Evolutionary conservation across 2,888 invertebrate genomes (phyloP).

Genomic region (Eristalinus sepulchralis): DNA sequence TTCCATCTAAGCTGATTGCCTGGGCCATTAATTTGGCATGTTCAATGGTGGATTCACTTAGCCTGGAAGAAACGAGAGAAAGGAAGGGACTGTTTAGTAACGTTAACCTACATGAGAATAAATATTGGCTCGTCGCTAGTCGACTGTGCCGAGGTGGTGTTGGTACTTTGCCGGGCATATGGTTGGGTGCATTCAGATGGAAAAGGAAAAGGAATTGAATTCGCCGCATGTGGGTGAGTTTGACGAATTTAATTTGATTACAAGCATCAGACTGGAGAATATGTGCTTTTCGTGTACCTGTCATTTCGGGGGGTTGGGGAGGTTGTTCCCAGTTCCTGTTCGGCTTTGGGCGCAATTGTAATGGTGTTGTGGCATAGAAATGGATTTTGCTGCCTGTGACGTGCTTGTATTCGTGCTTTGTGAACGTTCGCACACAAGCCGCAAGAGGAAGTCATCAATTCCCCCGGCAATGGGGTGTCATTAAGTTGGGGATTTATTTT

Average conservation of each 20-base stretch:
- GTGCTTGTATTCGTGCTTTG: not conserved
- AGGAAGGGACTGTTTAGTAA: conserved; percentile 41
- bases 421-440: conserved; percentile 3
- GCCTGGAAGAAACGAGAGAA: conserved; percentile 69
- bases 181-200: conserved; percentile 13
- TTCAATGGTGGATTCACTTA: conserved; percentile 77
- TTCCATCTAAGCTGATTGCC: conserved; percentile 76
- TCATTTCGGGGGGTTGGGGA: conserved; percentile 1
- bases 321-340: not conserved
- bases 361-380: conserved; percentile 12
- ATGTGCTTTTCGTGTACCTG: conserved; percentile 55
- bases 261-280: conserved; percentile 33
- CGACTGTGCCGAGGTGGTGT: not conserved
- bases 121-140: conserved; percentile 52
- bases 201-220: conserved; percentile 22
- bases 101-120: conserved; percentile 52
- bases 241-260: conserved; percentile 56
- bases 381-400: not conserved
- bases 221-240: conserved; percentile 17
- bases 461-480: conserved; percentile 36
- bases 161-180: not conserved
- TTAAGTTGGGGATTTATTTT: conserved; percentile 51
- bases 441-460: conserved; percentile 49
- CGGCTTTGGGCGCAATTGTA: not conserved
- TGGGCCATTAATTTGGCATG: conserved; percentile 77